phyloP scores from a whole-genome alignment of 1,140 invertebrate species.

The Drosophila setifemur region DNA sequence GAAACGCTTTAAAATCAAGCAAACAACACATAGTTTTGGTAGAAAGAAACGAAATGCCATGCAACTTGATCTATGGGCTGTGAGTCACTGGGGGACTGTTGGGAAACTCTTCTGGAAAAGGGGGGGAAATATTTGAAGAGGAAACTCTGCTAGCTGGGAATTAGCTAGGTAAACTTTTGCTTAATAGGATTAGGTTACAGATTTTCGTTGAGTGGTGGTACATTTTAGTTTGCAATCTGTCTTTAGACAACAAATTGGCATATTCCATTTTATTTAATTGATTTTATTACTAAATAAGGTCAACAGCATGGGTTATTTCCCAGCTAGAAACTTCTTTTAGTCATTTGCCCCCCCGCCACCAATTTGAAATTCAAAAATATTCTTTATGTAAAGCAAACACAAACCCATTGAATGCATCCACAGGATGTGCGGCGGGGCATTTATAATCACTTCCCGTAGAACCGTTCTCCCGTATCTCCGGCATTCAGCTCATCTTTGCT shows the following conservation, averaged over 20 bases:
- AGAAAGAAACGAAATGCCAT: slow-evolving; percentile 7
- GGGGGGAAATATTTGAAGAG: neutral
- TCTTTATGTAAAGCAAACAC: neutral
- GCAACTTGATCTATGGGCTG: slow-evolving; percentile 7
- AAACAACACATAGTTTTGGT: neutral
- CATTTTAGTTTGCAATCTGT: too few species aligned
- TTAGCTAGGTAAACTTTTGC: too few species aligned
- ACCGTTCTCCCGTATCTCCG: neutral
- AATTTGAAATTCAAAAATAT: too few species aligned
- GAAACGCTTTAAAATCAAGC: slow-evolving; percentile 18
- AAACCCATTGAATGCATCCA: neutral
- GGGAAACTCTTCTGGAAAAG: neutral
- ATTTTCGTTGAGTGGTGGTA: too few species aligned
- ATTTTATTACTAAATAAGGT: too few species aligned
- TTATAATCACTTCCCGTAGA: slow-evolving; percentile 6
- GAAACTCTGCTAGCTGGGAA: too few species aligned
- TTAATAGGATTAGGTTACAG: too few species aligned
- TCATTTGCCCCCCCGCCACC: too few species aligned
- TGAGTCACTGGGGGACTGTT: neutral
- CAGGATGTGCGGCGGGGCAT: slow-evolving; percentile 8
- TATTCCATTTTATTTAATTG: too few species aligned
- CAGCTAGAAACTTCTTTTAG: too few species aligned
- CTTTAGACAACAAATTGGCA: too few species aligned
- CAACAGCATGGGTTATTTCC: neutral
- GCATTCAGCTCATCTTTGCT: slow-evolving; percentile 7